Evolutionary conservation across 2,113 vertebrate species (phyloP), one percentile per base, ranked within the genome.

Genomic region (Podocnemis expansa): DNA sequence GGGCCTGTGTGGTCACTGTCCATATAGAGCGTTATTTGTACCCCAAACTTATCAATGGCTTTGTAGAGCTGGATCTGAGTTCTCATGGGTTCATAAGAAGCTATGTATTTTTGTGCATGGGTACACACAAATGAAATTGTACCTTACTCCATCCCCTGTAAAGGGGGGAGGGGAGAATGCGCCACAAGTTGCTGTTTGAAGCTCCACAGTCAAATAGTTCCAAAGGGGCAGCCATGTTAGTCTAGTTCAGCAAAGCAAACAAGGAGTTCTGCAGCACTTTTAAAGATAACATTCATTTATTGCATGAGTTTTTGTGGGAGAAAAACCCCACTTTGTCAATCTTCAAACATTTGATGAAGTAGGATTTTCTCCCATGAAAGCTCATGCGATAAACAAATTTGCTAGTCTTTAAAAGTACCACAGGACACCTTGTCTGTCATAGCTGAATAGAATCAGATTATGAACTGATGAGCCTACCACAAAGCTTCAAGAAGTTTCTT

Each of bases 401-500:
- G n/a, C n/a, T n/a, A n/a, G n/a, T n/a, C n/a, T n/a, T n/a, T n/a
- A n/a, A n/a, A n/a, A n/a, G n/a, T n/a, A n/a, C n/a, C n/a, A n/a
- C n/a, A n/a, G n/a, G n/a, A n/a, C n/a, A n/a, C n/a, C n/a, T n/a
- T n/a, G n/a, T n/a, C n/a, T n/a, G n/a, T n/a, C n/a, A 79, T 25
- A 17, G 47, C 45, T 47, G 58, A 5, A 88, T 10, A 91, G 31
- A 88, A 8, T 2, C 29, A 89, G 43, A 38, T 67, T 2, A 34
- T 75, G 24, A 86, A 51, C 47, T 86, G 63, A 54, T 34, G n/a
- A 80, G 67, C 16, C 54, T 70, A 51, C 27, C 2, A 10, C 67
- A 89, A 4, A 0, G 86, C 70, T n/a, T 91, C 82, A 88, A 94
- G 31, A 95, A 94, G 60, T 84, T 95, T 94, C 90, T 92, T 93